Base-by-base conservation (phyloP, 2,113 vertebrate genomes). In the Micromys minutus region DNA sequence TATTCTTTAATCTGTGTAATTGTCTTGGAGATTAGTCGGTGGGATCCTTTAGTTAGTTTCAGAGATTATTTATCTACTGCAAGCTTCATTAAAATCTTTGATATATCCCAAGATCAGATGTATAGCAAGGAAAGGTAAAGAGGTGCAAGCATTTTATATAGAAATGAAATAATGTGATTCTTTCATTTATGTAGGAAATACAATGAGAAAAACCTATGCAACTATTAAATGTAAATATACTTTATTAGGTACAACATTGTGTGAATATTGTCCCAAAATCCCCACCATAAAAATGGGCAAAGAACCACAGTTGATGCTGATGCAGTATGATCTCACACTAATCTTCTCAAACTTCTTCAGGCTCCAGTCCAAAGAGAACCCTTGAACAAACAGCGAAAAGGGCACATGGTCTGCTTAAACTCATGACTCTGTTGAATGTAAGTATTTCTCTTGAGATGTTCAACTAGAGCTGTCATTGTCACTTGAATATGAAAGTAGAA, bases 81-180 rank as follows among this genome's bases (percentile, higher is more conserved):
- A 65, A 94, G 24, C 10, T 34, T 91, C 29, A 47, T 4, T 57
- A 59, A 93, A 88, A 13, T 0, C 5, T 90, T 89, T 76, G 59
- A n/a, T 7, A 59, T 91, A 95, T 45, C 24, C 39, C 2, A 79
- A 34, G 36, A 91, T 84, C 0, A 80, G 16, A 12, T 29, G 4
- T 39, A 76, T 3, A n/a, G 3, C 7, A 75, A 4, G 1, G 4
- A 10, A 21, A 21, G 1, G 42, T 4, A 36, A 4, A 3, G 0
- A 5, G 31, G 55, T 19, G 19, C 6, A 72, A 24, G 26, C 2
- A 52, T 93, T 65, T 5, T 8, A 72, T 34, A 45, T 7, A 80
- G 26, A 93, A 87, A 94, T 7, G 47, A 8, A 76, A 71, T n/a
- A 55, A 71, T 80, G 63, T 39, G 16, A 39, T 45, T 50, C 1